Evolutionary conservation across 2,797 vertebrate genomes (phyloP).

Genomic region (Ciconia nigra): DNA sequence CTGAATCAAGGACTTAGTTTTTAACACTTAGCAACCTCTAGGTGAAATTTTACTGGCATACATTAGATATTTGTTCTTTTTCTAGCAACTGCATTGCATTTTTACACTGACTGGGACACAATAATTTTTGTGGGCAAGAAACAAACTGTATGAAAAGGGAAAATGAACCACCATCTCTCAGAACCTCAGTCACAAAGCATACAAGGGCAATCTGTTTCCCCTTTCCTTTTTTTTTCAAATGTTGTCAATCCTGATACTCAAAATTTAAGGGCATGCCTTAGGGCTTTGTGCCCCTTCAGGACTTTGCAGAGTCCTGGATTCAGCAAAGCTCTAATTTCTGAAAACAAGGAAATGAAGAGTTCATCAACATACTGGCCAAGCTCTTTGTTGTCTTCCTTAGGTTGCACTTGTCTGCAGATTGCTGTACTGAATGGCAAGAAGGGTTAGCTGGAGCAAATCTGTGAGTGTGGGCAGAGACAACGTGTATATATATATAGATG

Average conservation of each 20-base stretch:
- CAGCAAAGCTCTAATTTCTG: not conserved
- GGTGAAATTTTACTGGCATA: not conserved
- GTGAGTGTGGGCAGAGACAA: not conserved
- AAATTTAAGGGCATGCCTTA: not conserved
- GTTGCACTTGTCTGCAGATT: not conserved
- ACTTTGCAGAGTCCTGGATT: not conserved
- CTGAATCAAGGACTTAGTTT: not conserved
- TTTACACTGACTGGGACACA: not conserved
- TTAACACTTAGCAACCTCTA: not conserved
- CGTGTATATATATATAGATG: no score
- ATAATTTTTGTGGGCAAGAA: not conserved
- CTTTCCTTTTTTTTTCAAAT: not conserved
- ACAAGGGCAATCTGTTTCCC: not conserved
- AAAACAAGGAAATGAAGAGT: not conserved
- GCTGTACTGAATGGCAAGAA: not conserved
- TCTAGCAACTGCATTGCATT: not conserved
- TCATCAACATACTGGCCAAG: not conserved
- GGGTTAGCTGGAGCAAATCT: not conserved
- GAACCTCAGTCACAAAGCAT: not conserved
- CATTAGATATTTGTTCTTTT: not conserved
- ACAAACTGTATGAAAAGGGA: not conserved
- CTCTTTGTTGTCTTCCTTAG: not conserved
- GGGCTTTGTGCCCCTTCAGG: not conserved
- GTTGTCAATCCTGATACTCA: not conserved
- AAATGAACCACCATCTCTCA: not conserved